Evolutionary conservation across 2,888 invertebrate species (phyloP), one percentile per base, ranked within the genome.

Genomic region (Atherix ibis): DNA sequence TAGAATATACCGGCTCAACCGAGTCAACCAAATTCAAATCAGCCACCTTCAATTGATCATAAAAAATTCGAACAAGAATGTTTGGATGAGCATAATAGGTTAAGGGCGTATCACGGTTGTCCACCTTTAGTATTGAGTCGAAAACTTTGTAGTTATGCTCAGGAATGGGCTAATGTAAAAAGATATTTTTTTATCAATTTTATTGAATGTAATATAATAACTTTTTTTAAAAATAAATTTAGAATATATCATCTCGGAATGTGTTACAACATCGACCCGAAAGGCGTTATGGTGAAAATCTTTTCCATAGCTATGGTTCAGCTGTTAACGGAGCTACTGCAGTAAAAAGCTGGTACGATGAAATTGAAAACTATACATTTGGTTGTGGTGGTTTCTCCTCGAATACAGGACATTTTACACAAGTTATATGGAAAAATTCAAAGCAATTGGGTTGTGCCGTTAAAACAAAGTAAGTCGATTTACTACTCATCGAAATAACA

Each of bases 251-350:
- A 2, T 67, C 68, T 30, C 71, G 63, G 48, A 76, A 76, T 16
- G 63, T 64, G 45, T 62, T 80, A 43, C 72, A 78, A 43, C 82
- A 83, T 49, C 68, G 81, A 36, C 71, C 76, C 25, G 74, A 77
- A 47, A 73, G 73, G 40, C 75, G 76, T 27, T 78, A 81, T 46
- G 83, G 83, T 1, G 82, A 83, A 53, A 83, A 83, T 49, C 72
- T 83, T 43, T 83, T 73, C 54, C 76, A 72, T 47, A 70, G 76
- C 47, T 77, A 76, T 71, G 76, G 78, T 31, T 75, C 76, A 2
- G 26, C 58, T 5, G 68, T 81, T 2, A 63, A 68, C 18, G 83
- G 82, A 2, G 66, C 66, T 30, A 73, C 75, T 39, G 73, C 82
- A 1, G 82, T 82, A 1, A 76, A 81, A 26, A 73, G 73, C 50